These are phyloP conservation scores for Tetragonisca angustula DNA, from an alignment of 2,888 invertebrate genomes.

Conservation along the genomic window DNA sequence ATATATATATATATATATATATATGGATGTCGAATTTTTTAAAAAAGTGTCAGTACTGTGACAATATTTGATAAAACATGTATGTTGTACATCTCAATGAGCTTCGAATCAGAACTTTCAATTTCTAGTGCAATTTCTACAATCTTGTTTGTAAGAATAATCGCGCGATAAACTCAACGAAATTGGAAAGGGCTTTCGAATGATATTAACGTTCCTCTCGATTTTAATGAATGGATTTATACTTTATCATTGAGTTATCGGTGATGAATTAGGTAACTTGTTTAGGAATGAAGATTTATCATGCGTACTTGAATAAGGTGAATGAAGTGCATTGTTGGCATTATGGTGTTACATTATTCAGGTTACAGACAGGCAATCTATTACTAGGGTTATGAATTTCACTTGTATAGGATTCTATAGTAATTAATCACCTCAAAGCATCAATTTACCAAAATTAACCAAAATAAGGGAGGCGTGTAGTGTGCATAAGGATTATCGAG, in stretches of 20 bases:
- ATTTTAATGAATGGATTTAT: no score
- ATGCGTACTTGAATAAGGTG: not conserved
- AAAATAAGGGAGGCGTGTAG: not conserved
- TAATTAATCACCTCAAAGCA: not conserved
- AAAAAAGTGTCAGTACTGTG: no score
- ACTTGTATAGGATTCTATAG: not conserved
- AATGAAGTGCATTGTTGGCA: conserved; percentile 2
- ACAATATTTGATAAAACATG: no score
- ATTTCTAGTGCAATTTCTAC: no score
- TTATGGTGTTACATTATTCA: conserved; percentile 7
- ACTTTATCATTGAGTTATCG: not conserved
- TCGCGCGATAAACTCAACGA: not conserved
- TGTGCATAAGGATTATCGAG: not conserved
- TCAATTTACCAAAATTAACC: not conserved
- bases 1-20: no score
- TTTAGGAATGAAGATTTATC: not conserved
- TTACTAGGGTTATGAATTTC: conserved; percentile 1
- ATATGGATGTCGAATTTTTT: no score
- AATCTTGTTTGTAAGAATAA: not conserved
- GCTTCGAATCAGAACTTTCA: not conserved
- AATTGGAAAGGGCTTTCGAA: not conserved
- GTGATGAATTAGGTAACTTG: not conserved
- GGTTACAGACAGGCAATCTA: conserved; percentile 6
- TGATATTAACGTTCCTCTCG: not conserved
- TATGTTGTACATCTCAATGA: no score